A percentile compares a stretch with the other conserved stretches of the same genome.
Evolutionary conservation across 2,797 vertebrate genomes (phyloP).

Genomic region (Choloepus didactylus): DNA sequence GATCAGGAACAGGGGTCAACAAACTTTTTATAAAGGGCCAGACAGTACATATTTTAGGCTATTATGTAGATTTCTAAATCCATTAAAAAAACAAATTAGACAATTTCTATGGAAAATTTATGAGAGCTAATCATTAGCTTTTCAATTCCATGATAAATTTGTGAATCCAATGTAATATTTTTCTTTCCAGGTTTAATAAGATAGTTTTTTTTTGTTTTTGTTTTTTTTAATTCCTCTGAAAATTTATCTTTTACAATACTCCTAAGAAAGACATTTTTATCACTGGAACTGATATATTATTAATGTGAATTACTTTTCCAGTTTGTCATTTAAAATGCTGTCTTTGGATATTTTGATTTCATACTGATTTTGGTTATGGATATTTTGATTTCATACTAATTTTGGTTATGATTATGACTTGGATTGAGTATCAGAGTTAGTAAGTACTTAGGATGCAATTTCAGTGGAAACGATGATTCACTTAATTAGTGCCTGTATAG

Average conservation of each 20-base stretch:
- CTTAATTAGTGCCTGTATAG: background rate
- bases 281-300: background rate
- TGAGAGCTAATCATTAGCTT: background rate
- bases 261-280: slow-evolving; percentile 40
- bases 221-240: background rate
- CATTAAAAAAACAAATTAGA: background rate
- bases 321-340: slow-evolving; percentile 25
- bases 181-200: background rate
- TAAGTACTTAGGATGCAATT: background rate
- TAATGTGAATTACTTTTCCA: slow-evolving; percentile 44
- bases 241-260: background rate
- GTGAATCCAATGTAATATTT: background rate
- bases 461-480: background rate
- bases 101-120: background rate
- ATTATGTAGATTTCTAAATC: background rate
- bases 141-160: background rate
- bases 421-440: background rate
- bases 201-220: background rate
- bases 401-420: slow-evolving; percentile 11
- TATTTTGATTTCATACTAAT: background rate
- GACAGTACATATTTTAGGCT: background rate
- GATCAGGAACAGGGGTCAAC: background rate
- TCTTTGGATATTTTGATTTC: background rate
- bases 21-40: background rate
- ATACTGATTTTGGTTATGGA: background rate